Evolutionary conservation across 2,797 vertebrate species (phyloP), one percentile per base, ranked within the genome.

Genomic region (Pachyuromys duprasi): DNA sequence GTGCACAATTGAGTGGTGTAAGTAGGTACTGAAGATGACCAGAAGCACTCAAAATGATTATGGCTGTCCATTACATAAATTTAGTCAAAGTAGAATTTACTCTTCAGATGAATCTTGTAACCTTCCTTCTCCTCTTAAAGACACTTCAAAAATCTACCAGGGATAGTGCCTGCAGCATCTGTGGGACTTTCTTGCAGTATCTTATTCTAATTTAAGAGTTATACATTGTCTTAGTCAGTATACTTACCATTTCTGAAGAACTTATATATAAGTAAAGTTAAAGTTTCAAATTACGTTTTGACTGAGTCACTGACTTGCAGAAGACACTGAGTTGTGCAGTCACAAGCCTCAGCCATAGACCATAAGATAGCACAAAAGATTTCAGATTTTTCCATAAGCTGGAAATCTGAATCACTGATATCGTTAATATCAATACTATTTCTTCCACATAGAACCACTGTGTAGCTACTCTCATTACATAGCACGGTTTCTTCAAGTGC

Each of bases 1-100:
- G 74, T n/a, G 9, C 13, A 80, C n/a, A 2, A 0, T 17, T 0
- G 11, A 0, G 2, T 24, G 7, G 42, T n/a, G 3, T n/a, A 26
- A 15, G 7, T 82, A 12, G 1, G 1, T 60, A 33, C 1, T 88
- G n/a, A 75, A 80, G 39, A 81, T 26, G 82, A 94, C 4, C 12
- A 87, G 9, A 1, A 42, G 26, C 11, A 3, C 60, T 39, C 39
- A 42, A 8, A 20, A 80, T 80, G 49, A 20, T 39, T 15, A 70
- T 24, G 12, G 20, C 33, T 55, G 18, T 2, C 3, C 26, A 57
- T 45, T 75, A 22, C 0, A 57, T 2, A 1, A 4, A n/a, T 81
- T 76, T 42, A 75, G 26, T 62, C 5, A 91, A 84, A 81, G 36
- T 36, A 62, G 62, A 49, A 26, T 83, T 55, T 13, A 67, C 17